phyloP scores from a whole-genome alignment of 2,113 vertebrate species.

The Xiphias gladius region DNA sequence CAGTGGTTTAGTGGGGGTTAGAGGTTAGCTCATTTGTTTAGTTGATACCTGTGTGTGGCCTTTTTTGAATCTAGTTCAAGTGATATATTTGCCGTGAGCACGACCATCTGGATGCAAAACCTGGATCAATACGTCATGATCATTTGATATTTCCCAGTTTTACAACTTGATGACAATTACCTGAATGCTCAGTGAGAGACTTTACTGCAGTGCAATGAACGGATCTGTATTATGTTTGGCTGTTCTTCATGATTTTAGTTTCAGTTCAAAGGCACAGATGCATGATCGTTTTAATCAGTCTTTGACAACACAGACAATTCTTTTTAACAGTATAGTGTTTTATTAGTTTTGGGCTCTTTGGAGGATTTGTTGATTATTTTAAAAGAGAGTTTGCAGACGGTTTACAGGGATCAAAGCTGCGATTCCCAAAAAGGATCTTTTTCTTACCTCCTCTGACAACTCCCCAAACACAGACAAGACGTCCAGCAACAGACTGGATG shows the following conservation, averaged over 20 bases:
- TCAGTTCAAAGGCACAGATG: not conserved
- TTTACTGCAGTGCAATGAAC: too few relatives aligned
- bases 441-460: slow-evolving; percentile 95
- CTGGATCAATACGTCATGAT: too few relatives aligned
- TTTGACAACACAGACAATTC: not conserved
- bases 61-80: too few relatives aligned
- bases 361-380: not conserved
- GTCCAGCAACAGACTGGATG: slow-evolving; percentile 94
- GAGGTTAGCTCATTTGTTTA: too few relatives aligned
- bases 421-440: not conserved
- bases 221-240: not conserved
- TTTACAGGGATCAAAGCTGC: not conserved
- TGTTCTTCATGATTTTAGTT: not conserved
- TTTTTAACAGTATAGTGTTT: not conserved
- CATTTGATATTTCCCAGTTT: too few relatives aligned
- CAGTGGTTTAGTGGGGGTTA: too few relatives aligned
- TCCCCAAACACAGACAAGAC: slow-evolving; percentile 96
- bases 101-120: too few relatives aligned
- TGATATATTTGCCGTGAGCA: too few relatives aligned
- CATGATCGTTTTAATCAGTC: not conserved
- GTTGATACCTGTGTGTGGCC: too few relatives aligned
- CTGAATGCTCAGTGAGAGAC: not conserved
- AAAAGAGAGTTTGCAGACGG: too few relatives aligned
- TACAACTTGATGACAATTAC: not conserved
- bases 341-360: not conserved